Base-by-base conservation (phyloP, 92 coral and sea anemone genomes). In the Isaurus tuberculatus region DNA sequence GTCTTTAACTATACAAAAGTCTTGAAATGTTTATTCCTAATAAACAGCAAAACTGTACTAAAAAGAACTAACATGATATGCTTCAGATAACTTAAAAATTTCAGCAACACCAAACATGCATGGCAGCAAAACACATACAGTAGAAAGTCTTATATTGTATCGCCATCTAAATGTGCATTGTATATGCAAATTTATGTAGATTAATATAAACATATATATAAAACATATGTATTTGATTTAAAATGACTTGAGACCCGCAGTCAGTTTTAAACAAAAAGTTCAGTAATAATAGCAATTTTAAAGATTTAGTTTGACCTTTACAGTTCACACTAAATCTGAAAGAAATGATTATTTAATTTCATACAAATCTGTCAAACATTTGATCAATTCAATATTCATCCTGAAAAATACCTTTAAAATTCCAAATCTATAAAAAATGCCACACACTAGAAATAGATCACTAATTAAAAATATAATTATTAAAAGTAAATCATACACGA, bases 1-100 rank as follows among this genome's bases (percentile, higher is more conserved):
- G 28, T 58, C 43, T 51, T 48, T 53, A 74, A 74, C 42, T 30
- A 51, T 43, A 74, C 67, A 51, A 20, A 49, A 20, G 65, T 61
- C 20, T 51, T 28, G 6, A 53, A 20, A 74, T 49, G 8, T 19
- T 74, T 8, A 30, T 32, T 31, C 29, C 15, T 8, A 77, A 6
- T 15, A 55, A 77, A 58, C 37, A 29, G 46, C 51, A 36, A 34
- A 58, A 34, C 64, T 33, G 22, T 28, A 11, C 55, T 2, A 26
- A 63, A 63, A 63, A 40, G 11, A n/a, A 15, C 22, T 51, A 16
- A 55, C 25, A 19, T 55, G 19, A 19, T 8, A 36, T 70, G 5
- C 30, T 40, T 20, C 28, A n/a, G 8, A n/a, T n/a, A n/a, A n/a
- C n/a, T n/a, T n/a, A n/a, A n/a, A n/a, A n/a, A n/a, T n/a, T n/a